Evolutionary conservation across 2,797 vertebrate genomes (phyloP), one percentile per base, ranked within the genome.

Genomic region (Threskiornis aethiopicus): DNA sequence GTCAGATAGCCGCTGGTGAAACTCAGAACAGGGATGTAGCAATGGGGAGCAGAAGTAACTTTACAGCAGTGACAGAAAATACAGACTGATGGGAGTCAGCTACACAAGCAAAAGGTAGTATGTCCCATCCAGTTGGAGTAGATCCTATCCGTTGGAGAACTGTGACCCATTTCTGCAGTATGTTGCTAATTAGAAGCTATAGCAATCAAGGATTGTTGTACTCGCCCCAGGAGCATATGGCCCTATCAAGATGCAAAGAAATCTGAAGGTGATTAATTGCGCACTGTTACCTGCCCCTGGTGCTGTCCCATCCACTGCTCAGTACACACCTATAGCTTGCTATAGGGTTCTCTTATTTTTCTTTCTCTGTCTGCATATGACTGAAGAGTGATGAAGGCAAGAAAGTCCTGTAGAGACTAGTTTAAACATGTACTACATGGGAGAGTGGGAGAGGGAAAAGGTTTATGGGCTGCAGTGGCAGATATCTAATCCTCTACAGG

Each of bases 381-480:
- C 61, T 83, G 67, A 65, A 75, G 44, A 71, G 55, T 46, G 89
- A 57, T 69, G 65, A 90, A 90, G 81, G 47, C n/a, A 73, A 73
- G 44, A 42, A 88, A 83, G 77, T 29, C 66, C 76, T 51, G 15
- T 12, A 84, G 51, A 85, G 47, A 41, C 31, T 10, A 4, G 25
- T 37, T 46, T 49, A 44, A 85, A 52, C 0, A 0, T 66, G 44
- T 29, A 17, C 25, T 33, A 3, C 24, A 24, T 0, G 64, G 35
- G 35, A 80, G 39, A 84, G 52, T 7, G 47, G 11, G 20, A 11
- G 47, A 72, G 44, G 26, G 42, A 77, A 79, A 62, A 78, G 44
- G 19, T 77, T 95, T 61, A 65, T 52, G 54, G 62, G 61, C 55
- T 78, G 72, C 75, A 87, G 47, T 49, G 88, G 47, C 84, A 89